Evolutionary conservation across 2,888 invertebrate genomes (phyloP), one percentile per base, ranked within the genome.

Genomic region (Apodemia mormo): DNA sequence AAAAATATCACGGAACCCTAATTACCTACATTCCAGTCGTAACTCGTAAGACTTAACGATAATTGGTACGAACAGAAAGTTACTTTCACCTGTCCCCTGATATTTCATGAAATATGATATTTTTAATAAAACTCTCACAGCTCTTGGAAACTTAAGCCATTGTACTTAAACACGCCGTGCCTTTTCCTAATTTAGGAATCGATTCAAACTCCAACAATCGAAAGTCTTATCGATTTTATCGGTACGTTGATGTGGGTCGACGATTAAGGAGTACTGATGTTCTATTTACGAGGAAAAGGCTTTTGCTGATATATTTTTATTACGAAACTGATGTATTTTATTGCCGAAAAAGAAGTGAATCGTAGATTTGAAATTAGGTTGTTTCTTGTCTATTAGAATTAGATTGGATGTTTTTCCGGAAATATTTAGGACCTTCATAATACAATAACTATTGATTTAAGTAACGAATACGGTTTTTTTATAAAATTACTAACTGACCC

Each of bases 141-240:
- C 33, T 14, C 14, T 14, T n/a, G 61, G 14, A 69, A 69, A 69
- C 69, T 69, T 69, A 40, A 43, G 40, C 29, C 69, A 30, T 65
- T 69, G 40, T 56, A 64, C 54, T 65, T 52, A 65, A 67, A 65
- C 14, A 65, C 65, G 65, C 40, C 61, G 49, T 56, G 65, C 40
- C 69, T 69, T 66, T 69, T 56, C 43, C 56, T 69, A 69, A 69
- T 54, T 69, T 65, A 30, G 14, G 22, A 69, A 52, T 54, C 54
- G 54, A 65, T 40, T 69, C 65, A 43, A 29, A 69, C 54, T 52
- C 52, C 68, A 64, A 64, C 45, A 45, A 12, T 52, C 52, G 52
- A 52, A 45, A 45, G 52, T n/a, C n/a, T 3, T 52, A 52, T 52
- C 61, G 61, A 61, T 33, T 61, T 29, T 33, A 33, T 33, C 61